A percentile compares a stretch with the other conserved stretches of the same genome.
These are phyloP conservation scores for Augochlora pura DNA, from an alignment of 1,140 invertebrate genomes.

Conservation along the genomic window DNA sequence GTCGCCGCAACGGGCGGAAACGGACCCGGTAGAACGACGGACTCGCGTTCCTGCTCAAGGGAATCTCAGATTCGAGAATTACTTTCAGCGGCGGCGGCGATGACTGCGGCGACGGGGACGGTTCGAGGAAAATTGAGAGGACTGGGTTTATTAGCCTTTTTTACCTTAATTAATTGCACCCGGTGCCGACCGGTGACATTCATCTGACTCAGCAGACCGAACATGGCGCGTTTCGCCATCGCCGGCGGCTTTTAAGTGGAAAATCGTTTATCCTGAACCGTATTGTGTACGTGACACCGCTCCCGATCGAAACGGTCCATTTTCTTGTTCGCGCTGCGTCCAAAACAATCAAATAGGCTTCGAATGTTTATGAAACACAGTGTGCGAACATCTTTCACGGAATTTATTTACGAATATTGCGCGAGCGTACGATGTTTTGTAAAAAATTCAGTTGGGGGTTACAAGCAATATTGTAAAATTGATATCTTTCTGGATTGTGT, in stretches of 20 bases:
- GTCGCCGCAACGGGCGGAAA: no score
- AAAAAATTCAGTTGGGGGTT: not conserved
- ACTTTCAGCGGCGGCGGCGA: not conserved
- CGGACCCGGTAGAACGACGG: not conserved
- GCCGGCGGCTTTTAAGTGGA: not conserved
- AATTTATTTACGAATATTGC: no score
- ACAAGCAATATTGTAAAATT: no score
- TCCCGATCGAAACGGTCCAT: not conserved
- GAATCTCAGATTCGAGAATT: slow-evolving; percentile 10
- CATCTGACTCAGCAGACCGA: not conserved
- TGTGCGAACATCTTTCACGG: not conserved
- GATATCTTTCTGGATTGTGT: no score
- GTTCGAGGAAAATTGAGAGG: slow-evolving; percentile 15
- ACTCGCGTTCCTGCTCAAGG: slow-evolving; percentile 10
- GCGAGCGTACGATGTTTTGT: not conserved
- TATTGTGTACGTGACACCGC: not conserved
- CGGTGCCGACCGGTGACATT: not conserved
- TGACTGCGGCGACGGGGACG: no score
- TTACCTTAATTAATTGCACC: slow-evolving; percentile 23
- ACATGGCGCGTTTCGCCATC: not conserved
- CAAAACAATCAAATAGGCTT: not conserved
- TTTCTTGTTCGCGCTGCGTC: not conserved
- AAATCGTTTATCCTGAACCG: not conserved
- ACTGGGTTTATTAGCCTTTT: slow-evolving; percentile 16
- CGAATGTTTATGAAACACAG: not conserved